Evolutionary conservation across 2,888 invertebrate species (phyloP).

Genomic region (Cephonodes hylas): DNA sequence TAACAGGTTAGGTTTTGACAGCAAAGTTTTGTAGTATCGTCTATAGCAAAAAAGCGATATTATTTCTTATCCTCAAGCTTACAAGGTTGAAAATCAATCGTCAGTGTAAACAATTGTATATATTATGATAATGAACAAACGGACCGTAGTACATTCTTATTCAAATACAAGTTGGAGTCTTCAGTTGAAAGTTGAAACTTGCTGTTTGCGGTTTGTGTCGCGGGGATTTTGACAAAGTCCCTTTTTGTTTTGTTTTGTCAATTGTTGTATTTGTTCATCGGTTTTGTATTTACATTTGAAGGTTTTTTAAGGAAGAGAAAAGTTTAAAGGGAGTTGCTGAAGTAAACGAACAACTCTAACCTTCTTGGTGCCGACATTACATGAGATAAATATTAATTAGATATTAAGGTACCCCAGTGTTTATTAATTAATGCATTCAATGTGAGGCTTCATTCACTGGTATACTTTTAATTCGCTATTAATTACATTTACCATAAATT

Average conservation of each 20-base stretch:
- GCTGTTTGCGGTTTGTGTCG: background rate
- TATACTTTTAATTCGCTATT: too few relatives aligned
- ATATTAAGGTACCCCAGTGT: too few relatives aligned
- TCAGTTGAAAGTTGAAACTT: background rate
- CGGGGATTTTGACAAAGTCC: background rate
- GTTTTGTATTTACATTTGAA: background rate
- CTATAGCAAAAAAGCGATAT: background rate
- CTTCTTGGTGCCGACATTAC: too few relatives aligned
- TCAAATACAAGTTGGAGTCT: background rate
- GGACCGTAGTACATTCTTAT: slow-evolving; percentile 1
- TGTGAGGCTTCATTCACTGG: too few relatives aligned
- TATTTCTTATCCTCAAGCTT: background rate
- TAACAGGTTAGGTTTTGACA: background rate
- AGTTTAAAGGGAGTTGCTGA: too few relatives aligned
- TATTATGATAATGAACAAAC: slow-evolving; percentile 1
- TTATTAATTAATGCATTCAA: too few relatives aligned
- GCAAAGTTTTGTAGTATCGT: background rate
- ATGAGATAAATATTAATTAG: too few relatives aligned
- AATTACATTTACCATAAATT: too few relatives aligned
- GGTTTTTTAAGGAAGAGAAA: background rate
- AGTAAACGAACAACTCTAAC: background rate
- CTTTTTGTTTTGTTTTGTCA: background rate
- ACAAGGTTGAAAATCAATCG: background rate
- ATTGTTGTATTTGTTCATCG: background rate
- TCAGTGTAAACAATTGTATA: background rate